Evolutionary conservation across 2,797 vertebrate species (phyloP), one percentile per base, ranked within the genome.

Genomic region (Characodon lateralis): DNA sequence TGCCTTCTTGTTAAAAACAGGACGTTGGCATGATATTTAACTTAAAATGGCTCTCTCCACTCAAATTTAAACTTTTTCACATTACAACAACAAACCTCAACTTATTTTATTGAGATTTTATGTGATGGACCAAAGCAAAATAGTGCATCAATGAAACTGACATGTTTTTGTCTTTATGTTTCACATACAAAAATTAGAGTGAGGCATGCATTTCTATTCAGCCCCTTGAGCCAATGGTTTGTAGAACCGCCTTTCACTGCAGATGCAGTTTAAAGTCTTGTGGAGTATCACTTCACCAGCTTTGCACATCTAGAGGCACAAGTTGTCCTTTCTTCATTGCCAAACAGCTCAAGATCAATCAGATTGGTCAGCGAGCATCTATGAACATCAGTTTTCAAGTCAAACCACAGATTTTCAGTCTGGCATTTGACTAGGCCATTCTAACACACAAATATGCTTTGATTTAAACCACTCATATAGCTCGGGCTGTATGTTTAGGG

Each of bases 1-100:
- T 31, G 20, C 26, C 51, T 85, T 76, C 85, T 76, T 74, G 66
- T 16, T 69, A 22, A 12, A 35, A 71, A 71, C 12, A 13, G 6
- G 4, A 22, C 1, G 35, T 55, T 31, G 6, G 13, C 43, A 16
- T 18, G 10, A 48, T 18, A 35, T 51, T 51, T 51, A 18, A 51
- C 50, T 18, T 18, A 4, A 46, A 69, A 41, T 14, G 24, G 68
- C 68, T 48, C 26, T 48, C 14, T 16, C 4, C 16, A 5, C 50
- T 51, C 50, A 51, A 51, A 51, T 13, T 3, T 18, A 46, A 46
- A 1, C 13, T 46, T 61, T 20, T 0, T 56, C 28, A 2, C 14
- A 0, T 18, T 20, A 3, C 16, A 2, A 31, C 2, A 6, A 18
- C 14, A 31, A 8, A 63, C 16, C 28, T 63, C 28, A 2, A 18